Base-by-base conservation (phyloP, 2,113 vertebrate species). In the Cynocephalus volans region DNA sequence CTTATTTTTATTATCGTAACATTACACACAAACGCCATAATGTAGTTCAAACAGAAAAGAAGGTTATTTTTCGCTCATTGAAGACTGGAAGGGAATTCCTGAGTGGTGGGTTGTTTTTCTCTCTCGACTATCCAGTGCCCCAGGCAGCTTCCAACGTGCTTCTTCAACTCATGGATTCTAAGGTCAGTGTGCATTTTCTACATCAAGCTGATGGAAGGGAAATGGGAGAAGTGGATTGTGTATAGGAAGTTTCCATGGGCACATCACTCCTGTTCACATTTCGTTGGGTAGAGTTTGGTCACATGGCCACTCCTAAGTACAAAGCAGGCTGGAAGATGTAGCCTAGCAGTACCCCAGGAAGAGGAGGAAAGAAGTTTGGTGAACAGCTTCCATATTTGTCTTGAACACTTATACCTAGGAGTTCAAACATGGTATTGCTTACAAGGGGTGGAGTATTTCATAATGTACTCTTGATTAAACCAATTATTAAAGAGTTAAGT, bases 401-500 rank as follows among this genome's bases (percentile, higher is more conserved):
- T 80, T 93, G 18, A 92, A 65, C 18, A 12, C 73, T 96, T 88
- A 60, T 18, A 62, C 60, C 11, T 64, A 41, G 54, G 11, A 67
- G 3, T 82, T 36, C 5, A 87, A n/a, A 56, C 54, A 11, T 5
- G 28, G 21, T 60, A 41, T 62, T 76, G 9, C 23, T 41, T 72
- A 62, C 3, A 92, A 60, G 41, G 93, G 41, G 19, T 48, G 11
- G 45, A 97, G 6, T 77, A 48, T 94, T 89, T 86, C 18, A 54
- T 62, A 77, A 88, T 84, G 65, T 90, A 81, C 36, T 83, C 56
- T 88, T 83, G 80, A 94, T 62, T 81, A 92, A 65, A 6, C 26
- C 36, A 75, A 9, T 85, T 85, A 83, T 26, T 94, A 31, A 90
- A 60, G 41, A 97, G 14, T 73, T 81, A 77, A 92, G 19, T 48